Evolutionary conservation across 2,888 invertebrate genomes (phyloP).

Genomic region (Drosophila dives): DNA sequence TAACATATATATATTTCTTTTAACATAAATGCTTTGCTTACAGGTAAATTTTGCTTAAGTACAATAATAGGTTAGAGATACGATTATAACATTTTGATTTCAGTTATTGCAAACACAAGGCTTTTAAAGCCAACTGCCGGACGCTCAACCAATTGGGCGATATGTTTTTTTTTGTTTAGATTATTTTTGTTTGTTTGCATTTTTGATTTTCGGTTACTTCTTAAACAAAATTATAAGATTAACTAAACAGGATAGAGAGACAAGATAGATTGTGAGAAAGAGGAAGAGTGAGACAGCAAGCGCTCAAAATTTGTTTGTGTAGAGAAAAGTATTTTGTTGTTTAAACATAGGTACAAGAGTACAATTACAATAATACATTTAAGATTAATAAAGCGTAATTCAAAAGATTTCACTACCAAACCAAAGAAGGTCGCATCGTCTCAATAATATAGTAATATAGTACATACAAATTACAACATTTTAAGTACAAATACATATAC

Average conservation of each 20-base stretch:
- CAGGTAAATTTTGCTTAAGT: conserved; percentile 46
- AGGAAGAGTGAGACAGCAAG: conserved; percentile 35
- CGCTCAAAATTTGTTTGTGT: conserved; percentile 49
- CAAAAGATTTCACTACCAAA: conserved; percentile 73
- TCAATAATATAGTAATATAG: conserved; percentile 50
- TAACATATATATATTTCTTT: conserved; percentile 42
- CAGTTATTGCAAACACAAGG: conserved; percentile 51
- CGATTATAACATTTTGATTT: conserved; percentile 65
- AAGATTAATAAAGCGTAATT: conserved; percentile 81
- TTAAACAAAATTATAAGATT: conserved; percentile 41
- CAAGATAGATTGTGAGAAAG: conserved; percentile 2
- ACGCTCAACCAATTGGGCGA: conserved; percentile 61
- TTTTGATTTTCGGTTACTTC: conserved; percentile 59
- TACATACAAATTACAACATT: conserved; percentile 53
- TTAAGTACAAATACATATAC: conserved; percentile 52
- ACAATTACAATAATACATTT: conserved; percentile 65
- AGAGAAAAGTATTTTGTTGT: conserved; percentile 38
- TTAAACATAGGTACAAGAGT: conserved; percentile 69
- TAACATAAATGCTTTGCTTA: conserved; percentile 76
- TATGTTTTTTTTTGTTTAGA: conserved; percentile 51
- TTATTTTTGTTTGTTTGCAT: conserved; percentile 33
- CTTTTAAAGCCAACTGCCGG: conserved; percentile 59
- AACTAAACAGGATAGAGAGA: conserved; percentile 46
- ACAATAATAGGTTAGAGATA: conserved; percentile 44
- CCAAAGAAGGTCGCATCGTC: conserved; percentile 53